These are phyloP conservation scores for Campoletis raptor DNA, from an alignment of 2,888 invertebrate species.

Conservation along the genomic window DNA sequence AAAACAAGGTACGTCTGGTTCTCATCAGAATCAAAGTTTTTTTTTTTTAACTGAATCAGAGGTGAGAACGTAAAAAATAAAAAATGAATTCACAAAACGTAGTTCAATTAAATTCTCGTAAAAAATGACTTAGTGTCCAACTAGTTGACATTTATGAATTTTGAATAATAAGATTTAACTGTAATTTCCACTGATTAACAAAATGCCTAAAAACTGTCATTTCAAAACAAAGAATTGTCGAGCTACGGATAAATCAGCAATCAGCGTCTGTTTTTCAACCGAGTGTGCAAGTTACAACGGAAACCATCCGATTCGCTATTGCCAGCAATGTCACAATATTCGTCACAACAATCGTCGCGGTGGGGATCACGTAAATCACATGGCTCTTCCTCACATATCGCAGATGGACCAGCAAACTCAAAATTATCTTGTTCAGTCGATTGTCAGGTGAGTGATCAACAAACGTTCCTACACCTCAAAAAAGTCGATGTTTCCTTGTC, in stretches of 20 bases:
- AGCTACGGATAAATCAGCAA: conserved; percentile 95
- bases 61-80: not conserved
- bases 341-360: conserved; percentile 95
- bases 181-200: not conserved
- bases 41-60: not conserved
- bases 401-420: conserved; percentile 96
- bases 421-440: conserved; percentile 97
- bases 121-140: too few relatives aligned
- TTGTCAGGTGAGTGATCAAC: conserved; percentile 90
- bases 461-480: not conserved
- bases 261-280: conserved; percentile 97
- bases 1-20: conserved; percentile 91
- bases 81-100: not conserved
- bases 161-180: too few relatives aligned
- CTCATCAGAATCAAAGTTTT: not conserved
- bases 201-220: not conserved
- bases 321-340: conserved; percentile 95
- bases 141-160: too few relatives aligned
- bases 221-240: conserved; percentile 91
- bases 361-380: conserved; percentile 96
- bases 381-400: conserved; percentile 94
- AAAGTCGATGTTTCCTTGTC: conserved; percentile 27
- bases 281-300: conserved; percentile 99
- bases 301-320: conserved; percentile 97
- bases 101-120: not conserved